A percentile compares a stretch with the other conserved stretches of the same genome.
These are phyloP conservation scores for Acridotheres tristis DNA, from an alignment of 2,797 vertebrate species.

Conservation along the genomic window DNA sequence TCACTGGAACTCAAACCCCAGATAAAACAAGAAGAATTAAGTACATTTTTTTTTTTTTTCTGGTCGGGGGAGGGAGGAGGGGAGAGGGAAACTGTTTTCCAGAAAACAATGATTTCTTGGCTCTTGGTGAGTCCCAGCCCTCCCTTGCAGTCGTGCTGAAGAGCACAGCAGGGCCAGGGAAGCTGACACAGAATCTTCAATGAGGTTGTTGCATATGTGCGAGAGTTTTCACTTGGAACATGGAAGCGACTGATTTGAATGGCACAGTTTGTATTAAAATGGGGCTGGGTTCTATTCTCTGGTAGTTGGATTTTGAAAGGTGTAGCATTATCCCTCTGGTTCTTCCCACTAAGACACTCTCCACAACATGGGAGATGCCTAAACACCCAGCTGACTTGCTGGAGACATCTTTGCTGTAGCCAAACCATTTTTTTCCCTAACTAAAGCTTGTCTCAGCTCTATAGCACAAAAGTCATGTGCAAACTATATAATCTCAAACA, in stretches of 20 bases:
- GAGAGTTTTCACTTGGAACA: conserved; percentile 26
- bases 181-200: neutral
- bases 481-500: neutral
- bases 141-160: neutral
- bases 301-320: conserved; percentile 20
- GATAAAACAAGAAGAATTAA: neutral
- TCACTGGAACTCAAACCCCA: conserved; percentile 11
- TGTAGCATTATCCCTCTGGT: conserved; percentile 59
- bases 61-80: neutral
- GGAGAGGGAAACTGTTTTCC: neutral
- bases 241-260: conserved; percentile 70
- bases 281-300: conserved; percentile 24
- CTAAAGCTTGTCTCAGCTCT: neutral
- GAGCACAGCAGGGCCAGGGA: neutral
- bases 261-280: conserved; percentile 63
- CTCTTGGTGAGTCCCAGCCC: conserved; percentile 1
- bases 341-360: neutral
- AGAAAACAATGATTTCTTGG: neutral
- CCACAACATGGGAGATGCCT: neutral
- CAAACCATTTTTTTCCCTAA: conserved; percentile 4
- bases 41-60: neutral
- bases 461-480: neutral
- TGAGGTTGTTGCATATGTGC: conserved; percentile 12
- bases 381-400: neutral
- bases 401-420: neutral